phyloP scores from a whole-genome alignment of 2,797 vertebrate species.

The Urosaurus nigricauda region DNA sequence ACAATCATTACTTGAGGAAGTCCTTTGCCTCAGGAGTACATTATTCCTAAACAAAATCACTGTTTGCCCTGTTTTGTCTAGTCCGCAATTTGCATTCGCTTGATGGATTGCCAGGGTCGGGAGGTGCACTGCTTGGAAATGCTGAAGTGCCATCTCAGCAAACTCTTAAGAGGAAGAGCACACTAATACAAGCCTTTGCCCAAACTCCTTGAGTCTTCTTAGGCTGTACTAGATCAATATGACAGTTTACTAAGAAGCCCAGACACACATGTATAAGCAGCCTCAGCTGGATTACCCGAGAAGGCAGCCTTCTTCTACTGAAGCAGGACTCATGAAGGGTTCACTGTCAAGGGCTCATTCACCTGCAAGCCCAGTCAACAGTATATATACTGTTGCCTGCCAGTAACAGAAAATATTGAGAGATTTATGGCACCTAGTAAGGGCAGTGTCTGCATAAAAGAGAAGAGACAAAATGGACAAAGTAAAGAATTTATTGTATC shows the following conservation, averaged over 20 bases:
- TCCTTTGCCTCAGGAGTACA: slow-evolving; percentile 79
- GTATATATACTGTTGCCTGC: neutral
- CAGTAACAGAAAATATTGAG: neutral
- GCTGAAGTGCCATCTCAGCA: slow-evolving; percentile 85
- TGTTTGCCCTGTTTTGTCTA: slow-evolving; percentile 87
- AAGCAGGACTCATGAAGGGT: neutral
- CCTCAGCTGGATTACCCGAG: slow-evolving; percentile 77
- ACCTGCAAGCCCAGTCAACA: neutral
- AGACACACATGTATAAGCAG: slow-evolving; percentile 72
- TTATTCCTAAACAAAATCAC: slow-evolving; percentile 82
- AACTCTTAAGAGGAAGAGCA: slow-evolving; percentile 83
- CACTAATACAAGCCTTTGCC: slow-evolving; percentile 80
- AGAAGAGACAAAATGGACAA: neutral
- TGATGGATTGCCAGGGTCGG: slow-evolving; percentile 85
- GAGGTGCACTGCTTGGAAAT: slow-evolving; percentile 85
- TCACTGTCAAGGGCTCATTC: slow-evolving; percentile 21
- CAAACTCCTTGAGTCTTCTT: slow-evolving; percentile 81
- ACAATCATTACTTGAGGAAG: slow-evolving; percentile 78
- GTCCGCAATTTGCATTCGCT: slow-evolving; percentile 83
- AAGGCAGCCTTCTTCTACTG: slow-evolving; percentile 41
- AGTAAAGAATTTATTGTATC: neutral
- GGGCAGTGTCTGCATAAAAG: neutral
- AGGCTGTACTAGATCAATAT: slow-evolving; percentile 83
- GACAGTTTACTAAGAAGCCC: slow-evolving; percentile 79
- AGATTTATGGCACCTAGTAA: slow-evolving; percentile 13